These are phyloP conservation scores for Hipposideros armiger DNA, from an alignment of 2,113 vertebrate genomes.

Conservation along the genomic window DNA sequence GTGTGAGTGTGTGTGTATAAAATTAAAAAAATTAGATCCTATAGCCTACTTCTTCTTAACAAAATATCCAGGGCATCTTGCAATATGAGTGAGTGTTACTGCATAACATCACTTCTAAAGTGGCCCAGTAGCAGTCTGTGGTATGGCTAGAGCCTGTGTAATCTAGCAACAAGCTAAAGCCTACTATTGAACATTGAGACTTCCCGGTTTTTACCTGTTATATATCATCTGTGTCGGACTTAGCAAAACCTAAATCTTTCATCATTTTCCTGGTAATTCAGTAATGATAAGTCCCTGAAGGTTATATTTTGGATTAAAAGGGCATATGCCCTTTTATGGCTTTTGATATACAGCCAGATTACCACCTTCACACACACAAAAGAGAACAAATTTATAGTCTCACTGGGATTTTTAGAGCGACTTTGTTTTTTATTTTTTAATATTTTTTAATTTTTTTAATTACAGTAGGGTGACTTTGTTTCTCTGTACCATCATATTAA, in stretches of 20 bases:
- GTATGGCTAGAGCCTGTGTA: not conserved
- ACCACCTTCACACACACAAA: not conserved
- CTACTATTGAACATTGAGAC: not conserved
- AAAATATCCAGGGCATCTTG: not conserved
- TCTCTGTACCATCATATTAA: not conserved
- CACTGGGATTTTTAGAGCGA: not conserved
- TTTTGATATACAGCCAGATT: not conserved
- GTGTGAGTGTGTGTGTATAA: too few relatives aligned
- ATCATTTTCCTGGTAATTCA: conserved; percentile 10
- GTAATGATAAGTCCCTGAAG: not conserved
- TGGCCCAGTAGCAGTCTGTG: not conserved
- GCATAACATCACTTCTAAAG: not conserved
- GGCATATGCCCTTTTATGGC: not conserved
- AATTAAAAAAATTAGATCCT: not conserved
- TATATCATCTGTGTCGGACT: not conserved
- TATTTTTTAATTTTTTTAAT: too few relatives aligned
- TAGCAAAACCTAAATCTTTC: not conserved
- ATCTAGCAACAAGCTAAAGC: not conserved
- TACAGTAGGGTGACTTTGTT: not conserved
- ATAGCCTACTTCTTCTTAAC: not conserved
- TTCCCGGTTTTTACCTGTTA: not conserved
- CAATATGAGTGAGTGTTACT: not conserved
- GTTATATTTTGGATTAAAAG: conserved; percentile 9
- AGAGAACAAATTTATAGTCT: not conserved
- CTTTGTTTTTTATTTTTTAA: not conserved